Evolutionary conservation across 2,888 invertebrate genomes (phyloP).

Genomic region (Biston stratarius): DNA sequence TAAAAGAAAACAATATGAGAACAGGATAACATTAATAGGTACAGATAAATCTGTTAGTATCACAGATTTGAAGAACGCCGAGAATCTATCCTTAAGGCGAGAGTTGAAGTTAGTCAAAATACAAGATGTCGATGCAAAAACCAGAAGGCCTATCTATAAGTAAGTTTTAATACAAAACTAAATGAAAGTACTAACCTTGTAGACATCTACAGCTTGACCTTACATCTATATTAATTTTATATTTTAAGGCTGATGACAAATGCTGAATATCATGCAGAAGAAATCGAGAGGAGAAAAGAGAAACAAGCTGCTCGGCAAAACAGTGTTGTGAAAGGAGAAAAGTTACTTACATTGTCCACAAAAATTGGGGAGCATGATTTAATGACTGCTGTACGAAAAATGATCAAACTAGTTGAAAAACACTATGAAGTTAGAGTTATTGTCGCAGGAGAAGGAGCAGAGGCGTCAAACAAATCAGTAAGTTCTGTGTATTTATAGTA

Average conservation of each 20-base stretch:
- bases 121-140: slow-evolving; percentile 89
- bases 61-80: slow-evolving; percentile 89
- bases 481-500: slow-evolving; percentile 35
- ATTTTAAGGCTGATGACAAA: slow-evolving; percentile 87
- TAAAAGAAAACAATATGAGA: slow-evolving; percentile 69
- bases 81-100: slow-evolving; percentile 89
- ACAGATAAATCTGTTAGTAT: slow-evolving; percentile 86
- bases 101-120: slow-evolving; percentile 90
- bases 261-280: slow-evolving; percentile 88
- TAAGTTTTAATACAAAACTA: slow-evolving; percentile 54
- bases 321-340: slow-evolving; percentile 86
- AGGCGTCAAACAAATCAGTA: slow-evolving; percentile 64
- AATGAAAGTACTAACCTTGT: not conserved
- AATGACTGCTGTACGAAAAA: slow-evolving; percentile 87
- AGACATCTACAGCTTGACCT: not conserved
- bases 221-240: slow-evolving; percentile 15
- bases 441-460: slow-evolving; percentile 80
- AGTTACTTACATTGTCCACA: slow-evolving; percentile 87
- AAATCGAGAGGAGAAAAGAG: slow-evolving; percentile 82
- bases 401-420: slow-evolving; percentile 89
- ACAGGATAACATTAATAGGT: slow-evolving; percentile 88
- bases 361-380: slow-evolving; percentile 90
- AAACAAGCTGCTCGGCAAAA: slow-evolving; percentile 75
- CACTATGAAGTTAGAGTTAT: slow-evolving; percentile 88
- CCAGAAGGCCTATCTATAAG: slow-evolving; percentile 89